Conservation (phyloP, 2,113 vertebrate genomes). For the Anhinga rufa region DNA sequence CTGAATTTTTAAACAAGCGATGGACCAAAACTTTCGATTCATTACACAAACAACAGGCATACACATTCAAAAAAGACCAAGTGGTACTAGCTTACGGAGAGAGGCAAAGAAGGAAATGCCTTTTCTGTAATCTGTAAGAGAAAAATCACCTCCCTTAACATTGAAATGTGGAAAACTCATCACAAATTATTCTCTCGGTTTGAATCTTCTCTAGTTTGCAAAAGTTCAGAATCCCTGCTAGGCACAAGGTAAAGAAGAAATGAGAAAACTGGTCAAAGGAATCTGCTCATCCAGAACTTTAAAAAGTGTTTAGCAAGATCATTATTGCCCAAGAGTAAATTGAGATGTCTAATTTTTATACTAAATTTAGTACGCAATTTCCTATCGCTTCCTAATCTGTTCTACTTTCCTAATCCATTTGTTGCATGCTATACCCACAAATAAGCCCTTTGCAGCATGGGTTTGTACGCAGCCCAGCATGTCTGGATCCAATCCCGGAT, state of each 20-base stretch:
- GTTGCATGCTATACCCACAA: background rate
- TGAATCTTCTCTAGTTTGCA: background rate
- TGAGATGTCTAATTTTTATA: background rate
- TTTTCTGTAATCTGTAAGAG: background rate
- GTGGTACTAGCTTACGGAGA: background rate
- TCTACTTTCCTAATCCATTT: background rate
- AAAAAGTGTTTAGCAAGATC: background rate
- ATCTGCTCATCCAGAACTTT: background rate
- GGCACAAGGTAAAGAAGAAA: background rate
- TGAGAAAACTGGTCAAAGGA: background rate
- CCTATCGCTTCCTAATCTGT: background rate
- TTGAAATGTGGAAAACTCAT: background rate
- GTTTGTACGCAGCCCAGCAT: background rate
- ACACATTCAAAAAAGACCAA: background rate
- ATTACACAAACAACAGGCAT: constrained; percentile 37
- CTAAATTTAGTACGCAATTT: background rate
- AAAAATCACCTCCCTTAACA: background rate
- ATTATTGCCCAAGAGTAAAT: background rate
- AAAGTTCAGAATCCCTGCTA: background rate
- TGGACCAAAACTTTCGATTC: constrained; percentile 51
- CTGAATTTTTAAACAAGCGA: constrained; percentile 41
- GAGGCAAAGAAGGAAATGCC: background rate
- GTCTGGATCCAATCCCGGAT: background rate
- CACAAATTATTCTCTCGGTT: background rate
- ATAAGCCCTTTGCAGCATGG: background rate